A percentile compares a stretch with the other conserved stretches of the same genome.
Conservation (phyloP, 1,140 invertebrate genomes). For the Platyura marginata region DNA sequence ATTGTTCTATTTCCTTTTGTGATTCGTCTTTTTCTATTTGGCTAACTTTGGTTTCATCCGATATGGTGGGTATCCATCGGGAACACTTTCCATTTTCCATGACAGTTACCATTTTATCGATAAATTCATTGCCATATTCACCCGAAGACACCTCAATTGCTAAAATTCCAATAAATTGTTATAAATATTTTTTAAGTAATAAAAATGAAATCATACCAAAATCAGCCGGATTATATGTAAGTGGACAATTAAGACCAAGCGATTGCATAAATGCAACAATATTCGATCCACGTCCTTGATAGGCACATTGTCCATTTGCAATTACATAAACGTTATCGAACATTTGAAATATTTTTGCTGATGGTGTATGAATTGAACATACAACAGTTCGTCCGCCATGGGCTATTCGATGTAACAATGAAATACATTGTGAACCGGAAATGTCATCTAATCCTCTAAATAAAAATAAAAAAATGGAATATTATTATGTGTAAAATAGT, state of each 20-base stretch:
- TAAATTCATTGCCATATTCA: slow-evolving; percentile 44
- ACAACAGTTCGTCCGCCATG: slow-evolving; percentile 67
- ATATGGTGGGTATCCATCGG: slow-evolving; percentile 22
- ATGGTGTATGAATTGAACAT: slow-evolving; percentile 84
- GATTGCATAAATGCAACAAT: slow-evolving; percentile 48
- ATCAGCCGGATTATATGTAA: slow-evolving; percentile 64
- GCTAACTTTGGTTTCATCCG: neutral
- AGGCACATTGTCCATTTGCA: slow-evolving; percentile 46
- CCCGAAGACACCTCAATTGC: slow-evolving; percentile 59
- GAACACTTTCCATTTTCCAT: slow-evolving; percentile 39
- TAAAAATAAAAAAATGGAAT: slow-evolving; percentile 9
- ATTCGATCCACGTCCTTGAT: slow-evolving; percentile 42
- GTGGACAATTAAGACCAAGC: slow-evolving; percentile 48
- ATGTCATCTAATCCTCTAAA: slow-evolving; percentile 57
- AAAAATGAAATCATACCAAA: slow-evolving; percentile 39
- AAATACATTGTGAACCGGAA: slow-evolving; percentile 53
- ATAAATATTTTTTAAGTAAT: neutral
- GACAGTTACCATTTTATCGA: slow-evolving; percentile 39
- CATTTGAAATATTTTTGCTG: slow-evolving; percentile 52
- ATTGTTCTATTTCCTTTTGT: slow-evolving; percentile 18
- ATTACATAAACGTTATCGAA: slow-evolving; percentile 64
- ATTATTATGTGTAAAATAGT: neutral
- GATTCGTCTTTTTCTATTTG: slow-evolving; percentile 1
- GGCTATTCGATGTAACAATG: slow-evolving; percentile 57
- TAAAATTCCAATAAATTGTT: slow-evolving; percentile 19